phyloP scores from a whole-genome alignment of 2,888 invertebrate genomes.

The Eurois occulta region DNA sequence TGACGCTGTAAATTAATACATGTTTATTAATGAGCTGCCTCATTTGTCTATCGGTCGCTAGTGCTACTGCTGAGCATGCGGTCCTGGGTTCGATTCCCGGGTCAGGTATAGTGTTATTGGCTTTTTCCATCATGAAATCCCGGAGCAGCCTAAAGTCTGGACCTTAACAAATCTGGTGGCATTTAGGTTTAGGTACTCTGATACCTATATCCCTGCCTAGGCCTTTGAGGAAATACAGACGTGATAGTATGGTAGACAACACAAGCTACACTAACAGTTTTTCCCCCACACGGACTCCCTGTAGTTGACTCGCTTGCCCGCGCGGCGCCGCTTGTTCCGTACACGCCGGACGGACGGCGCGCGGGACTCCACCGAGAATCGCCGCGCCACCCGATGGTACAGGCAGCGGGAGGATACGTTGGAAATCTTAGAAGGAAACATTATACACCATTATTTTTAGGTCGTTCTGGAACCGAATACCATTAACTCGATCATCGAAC shows the following conservation, averaged over 20 bases:
- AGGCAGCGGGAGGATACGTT: slow-evolving; percentile 86
- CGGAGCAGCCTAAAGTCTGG: not conserved
- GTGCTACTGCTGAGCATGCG: not conserved
- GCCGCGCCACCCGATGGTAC: slow-evolving; percentile 81
- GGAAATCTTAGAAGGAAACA: slow-evolving; percentile 74
- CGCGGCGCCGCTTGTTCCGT: slow-evolving; percentile 78
- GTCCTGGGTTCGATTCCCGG: not conserved
- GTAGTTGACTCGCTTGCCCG: slow-evolving; percentile 80
- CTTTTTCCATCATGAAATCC: not conserved
- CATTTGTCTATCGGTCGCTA: not conserved
- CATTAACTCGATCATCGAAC: too few relatives aligned
- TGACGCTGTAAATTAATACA: slow-evolving; percentile 54
- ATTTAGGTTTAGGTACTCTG: not conserved
- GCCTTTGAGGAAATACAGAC: not conserved
- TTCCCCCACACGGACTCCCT: slow-evolving; percentile 86
- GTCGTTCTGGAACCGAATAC: too few relatives aligned
- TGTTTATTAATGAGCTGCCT: too few relatives aligned
- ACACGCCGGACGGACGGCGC: slow-evolving; percentile 70
- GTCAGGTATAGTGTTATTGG: not conserved
- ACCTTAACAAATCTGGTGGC: not conserved
- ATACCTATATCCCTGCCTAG: not conserved
- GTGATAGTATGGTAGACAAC: not conserved
- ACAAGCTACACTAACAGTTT: slow-evolving; percentile 33
- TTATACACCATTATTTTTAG: too few relatives aligned
- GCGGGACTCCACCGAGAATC: slow-evolving; percentile 81